phyloP scores from a whole-genome alignment of 2,797 vertebrate genomes.

The Coracias cyanogaster region DNA sequence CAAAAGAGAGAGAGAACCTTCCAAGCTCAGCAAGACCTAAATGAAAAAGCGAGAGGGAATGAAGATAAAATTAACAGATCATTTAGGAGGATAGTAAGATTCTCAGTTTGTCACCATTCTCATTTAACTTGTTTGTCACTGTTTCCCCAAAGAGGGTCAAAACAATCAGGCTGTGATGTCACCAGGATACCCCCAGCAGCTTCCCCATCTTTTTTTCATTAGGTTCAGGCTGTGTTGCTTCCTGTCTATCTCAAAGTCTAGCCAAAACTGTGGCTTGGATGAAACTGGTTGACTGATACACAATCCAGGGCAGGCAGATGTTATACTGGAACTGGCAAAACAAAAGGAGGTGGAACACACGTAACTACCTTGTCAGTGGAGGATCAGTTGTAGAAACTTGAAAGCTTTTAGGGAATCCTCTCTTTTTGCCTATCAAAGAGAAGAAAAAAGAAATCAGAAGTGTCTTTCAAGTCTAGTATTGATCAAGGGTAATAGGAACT shows the following conservation, averaged over 20 bases:
- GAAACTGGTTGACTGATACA: not conserved
- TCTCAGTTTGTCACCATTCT: not conserved
- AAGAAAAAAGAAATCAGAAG: not conserved
- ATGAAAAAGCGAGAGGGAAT: not conserved
- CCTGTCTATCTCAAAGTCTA: not conserved
- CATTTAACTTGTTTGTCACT: not conserved
- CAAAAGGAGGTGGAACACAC: not conserved
- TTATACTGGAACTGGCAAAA: not conserved
- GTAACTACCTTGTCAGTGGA: not conserved
- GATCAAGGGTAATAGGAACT: not conserved
- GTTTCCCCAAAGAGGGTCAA: not conserved
- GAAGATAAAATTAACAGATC: not conserved
- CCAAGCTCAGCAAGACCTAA: not conserved
- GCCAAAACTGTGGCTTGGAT: not conserved
- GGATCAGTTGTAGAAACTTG: not conserved
- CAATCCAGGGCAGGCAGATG: not conserved
- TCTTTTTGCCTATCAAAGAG: not conserved
- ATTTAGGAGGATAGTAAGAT: not conserved
- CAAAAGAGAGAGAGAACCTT: not conserved
- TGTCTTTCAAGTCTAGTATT: not conserved
- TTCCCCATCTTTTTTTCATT: not conserved
- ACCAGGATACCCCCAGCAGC: not conserved
- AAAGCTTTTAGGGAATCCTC: not conserved
- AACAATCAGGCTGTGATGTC: not conserved
- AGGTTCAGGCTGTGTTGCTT: not conserved